These are phyloP conservation scores for Ectropis grisescens DNA, from an alignment of 1,140 invertebrate genomes.

Conservation along the genomic window DNA sequence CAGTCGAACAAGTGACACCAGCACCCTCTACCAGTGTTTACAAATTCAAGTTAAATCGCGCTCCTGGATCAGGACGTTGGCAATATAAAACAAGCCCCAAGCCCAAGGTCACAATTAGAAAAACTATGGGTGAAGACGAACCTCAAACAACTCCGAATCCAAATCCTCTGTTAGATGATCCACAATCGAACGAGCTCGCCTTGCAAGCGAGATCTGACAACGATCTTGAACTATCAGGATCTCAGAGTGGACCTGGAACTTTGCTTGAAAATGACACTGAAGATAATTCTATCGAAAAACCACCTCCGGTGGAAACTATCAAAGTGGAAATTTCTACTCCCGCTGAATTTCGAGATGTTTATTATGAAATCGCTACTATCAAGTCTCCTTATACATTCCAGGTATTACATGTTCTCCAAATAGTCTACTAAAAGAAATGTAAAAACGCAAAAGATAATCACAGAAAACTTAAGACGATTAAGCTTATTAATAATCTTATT, in stretches of 20 bases:
- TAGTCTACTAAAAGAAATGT: too few species aligned
- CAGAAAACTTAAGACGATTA: too few species aligned
- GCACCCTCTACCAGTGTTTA: constrained; percentile 72
- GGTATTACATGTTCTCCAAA: constrained; percentile 60
- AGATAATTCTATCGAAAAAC: constrained; percentile 73
- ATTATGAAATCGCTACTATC: constrained; percentile 90
- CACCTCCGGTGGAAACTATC: constrained; percentile 80
- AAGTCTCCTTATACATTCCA: constrained; percentile 91
- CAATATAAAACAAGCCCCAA: constrained; percentile 90
- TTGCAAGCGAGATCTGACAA: constrained; percentile 69
- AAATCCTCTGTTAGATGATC: constrained; percentile 48
- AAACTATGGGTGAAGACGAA: constrained; percentile 74
- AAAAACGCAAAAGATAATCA: too few species aligned
- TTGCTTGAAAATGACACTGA: constrained; percentile 73
- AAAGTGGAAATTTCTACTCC: constrained; percentile 90
- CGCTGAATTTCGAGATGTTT: constrained; percentile 84
- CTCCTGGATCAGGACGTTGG: constrained; percentile 81
- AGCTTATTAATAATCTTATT: too few species aligned
- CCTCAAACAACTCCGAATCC: constrained; percentile 53
- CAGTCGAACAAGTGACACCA: constrained; percentile 63
- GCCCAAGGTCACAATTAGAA: constrained; percentile 85
- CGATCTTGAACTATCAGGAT: constrained; percentile 79
- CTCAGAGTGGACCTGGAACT: constrained; percentile 72
- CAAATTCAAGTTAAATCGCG: constrained; percentile 82
- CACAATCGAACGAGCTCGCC: constrained; percentile 51